Evolutionary conservation across 2,797 vertebrate species (phyloP).

Genomic region (Sebastes kiyomatsui): DNA sequence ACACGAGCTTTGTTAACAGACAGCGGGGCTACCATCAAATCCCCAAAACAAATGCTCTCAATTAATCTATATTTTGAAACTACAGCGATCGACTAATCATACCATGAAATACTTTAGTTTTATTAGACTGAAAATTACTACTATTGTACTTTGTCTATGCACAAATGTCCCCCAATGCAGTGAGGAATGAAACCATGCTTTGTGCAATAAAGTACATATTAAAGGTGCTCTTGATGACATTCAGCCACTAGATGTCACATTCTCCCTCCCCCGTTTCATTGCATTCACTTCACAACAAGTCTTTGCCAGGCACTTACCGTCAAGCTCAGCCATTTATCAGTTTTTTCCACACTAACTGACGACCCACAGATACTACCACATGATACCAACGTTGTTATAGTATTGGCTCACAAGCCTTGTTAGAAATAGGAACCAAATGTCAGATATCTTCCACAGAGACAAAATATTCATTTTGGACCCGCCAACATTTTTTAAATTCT

Average conservation of each 20-base stretch:
- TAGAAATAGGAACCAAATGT: too few species aligned
- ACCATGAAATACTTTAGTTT: not conserved
- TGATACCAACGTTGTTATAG: too few species aligned
- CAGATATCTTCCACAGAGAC: too few species aligned
- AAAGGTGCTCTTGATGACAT: not conserved
- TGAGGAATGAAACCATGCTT: not conserved
- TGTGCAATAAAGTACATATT: not conserved
- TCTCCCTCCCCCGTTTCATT: too few species aligned
- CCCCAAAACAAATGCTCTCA: not conserved
- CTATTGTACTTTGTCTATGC: not conserved
- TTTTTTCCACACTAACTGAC: too few species aligned
- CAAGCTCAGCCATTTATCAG: too few species aligned
- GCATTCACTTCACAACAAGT: too few species aligned
- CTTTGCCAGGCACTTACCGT: too few species aligned
- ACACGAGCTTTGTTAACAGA: not conserved
- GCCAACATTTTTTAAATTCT: too few species aligned
- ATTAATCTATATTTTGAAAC: not conserved
- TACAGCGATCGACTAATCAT: not conserved
- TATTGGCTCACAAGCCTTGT: accelerated
- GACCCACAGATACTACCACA: too few species aligned
- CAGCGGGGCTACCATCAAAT: not conserved
- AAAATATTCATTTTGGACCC: accelerated
- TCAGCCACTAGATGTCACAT: too few species aligned
- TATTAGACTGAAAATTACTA: not conserved
- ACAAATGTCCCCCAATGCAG: not conserved